phyloP scores from a whole-genome alignment of 2,113 vertebrate species.

The Myotis davidii region DNA sequence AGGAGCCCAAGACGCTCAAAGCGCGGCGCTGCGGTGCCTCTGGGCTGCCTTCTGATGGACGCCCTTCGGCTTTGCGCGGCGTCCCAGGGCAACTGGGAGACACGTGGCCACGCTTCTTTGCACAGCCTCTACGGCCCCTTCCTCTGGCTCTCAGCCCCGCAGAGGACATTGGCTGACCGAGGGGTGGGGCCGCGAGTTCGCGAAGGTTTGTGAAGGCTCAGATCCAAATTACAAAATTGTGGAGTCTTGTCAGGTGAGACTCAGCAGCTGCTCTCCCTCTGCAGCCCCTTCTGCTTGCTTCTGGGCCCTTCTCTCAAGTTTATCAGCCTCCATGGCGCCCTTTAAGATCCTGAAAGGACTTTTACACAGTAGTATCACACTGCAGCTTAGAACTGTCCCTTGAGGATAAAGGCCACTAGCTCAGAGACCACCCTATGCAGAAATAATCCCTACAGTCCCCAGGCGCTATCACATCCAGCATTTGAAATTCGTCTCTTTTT shows the following conservation, averaged over 20 bases:
- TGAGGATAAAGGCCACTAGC: background rate
- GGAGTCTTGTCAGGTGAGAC: background rate
- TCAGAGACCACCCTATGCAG: background rate
- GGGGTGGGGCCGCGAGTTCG: constrained; percentile 49
- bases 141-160: constrained; percentile 52
- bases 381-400: background rate
- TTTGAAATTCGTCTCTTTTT: background rate
- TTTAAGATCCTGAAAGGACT: background rate
- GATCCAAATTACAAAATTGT: constrained; percentile 46
- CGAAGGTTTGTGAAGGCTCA: constrained; percentile 27
- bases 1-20: constrained; percentile 44
- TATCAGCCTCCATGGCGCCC: background rate
- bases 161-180: constrained; percentile 49
- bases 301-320: background rate
- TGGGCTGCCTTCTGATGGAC: rapidly evolving
- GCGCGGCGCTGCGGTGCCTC: rapidly evolving
- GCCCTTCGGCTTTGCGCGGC: rapidly evolving
- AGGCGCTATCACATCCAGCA: background rate
- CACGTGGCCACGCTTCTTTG: constrained; percentile 61
- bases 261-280: background rate
- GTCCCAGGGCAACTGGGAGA: background rate
- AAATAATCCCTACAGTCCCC: background rate
- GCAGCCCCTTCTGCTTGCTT: background rate
- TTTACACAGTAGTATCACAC: background rate
- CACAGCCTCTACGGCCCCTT: constrained; percentile 51